These are phyloP conservation scores for Bubalus kerabau DNA, from an alignment of 2,113 vertebrate genomes.

Conservation along the genomic window DNA sequence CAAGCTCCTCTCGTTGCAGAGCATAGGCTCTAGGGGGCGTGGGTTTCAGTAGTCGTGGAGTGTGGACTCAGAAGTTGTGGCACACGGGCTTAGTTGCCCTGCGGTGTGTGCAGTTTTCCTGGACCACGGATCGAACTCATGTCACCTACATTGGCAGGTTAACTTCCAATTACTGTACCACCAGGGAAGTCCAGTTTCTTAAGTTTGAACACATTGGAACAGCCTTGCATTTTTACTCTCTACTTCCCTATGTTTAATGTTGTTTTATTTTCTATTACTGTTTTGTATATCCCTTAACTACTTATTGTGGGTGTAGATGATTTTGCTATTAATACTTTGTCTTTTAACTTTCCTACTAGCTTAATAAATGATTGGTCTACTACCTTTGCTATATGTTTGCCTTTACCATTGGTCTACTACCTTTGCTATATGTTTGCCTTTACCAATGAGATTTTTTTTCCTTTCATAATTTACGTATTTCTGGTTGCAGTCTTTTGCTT, in stretches of 20 bases:
- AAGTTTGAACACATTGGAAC: not conserved
- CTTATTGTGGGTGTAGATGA: not conserved
- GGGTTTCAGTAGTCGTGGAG: not conserved
- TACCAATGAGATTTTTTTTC: not conserved
- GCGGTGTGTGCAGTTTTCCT: not conserved
- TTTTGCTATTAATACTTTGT: not conserved
- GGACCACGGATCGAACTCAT: not conserved
- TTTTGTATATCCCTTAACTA: not conserved
- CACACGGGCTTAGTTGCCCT: not conserved
- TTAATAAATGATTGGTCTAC: not conserved
- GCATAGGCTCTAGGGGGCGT: not conserved
- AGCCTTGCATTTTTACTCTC: not conserved
- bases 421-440: not conserved
- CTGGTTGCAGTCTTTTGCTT: not conserved
- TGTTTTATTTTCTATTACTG: not conserved
- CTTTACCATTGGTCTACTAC: no score
- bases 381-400: not conserved
- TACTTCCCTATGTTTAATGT: not conserved
- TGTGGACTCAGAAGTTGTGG: not conserved
- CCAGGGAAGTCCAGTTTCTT: not conserved
- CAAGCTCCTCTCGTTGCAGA: not conserved
- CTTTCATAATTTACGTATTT: not conserved
- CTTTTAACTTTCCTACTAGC: not conserved
- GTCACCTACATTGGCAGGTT: not conserved
- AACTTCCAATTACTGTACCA: not conserved